Percentiles rank a stretch among this genome's conserved stretches.
Evolutionary conservation across 1,140 invertebrate genomes (phyloP).

Genomic region (Helicoverpa armigera): DNA sequence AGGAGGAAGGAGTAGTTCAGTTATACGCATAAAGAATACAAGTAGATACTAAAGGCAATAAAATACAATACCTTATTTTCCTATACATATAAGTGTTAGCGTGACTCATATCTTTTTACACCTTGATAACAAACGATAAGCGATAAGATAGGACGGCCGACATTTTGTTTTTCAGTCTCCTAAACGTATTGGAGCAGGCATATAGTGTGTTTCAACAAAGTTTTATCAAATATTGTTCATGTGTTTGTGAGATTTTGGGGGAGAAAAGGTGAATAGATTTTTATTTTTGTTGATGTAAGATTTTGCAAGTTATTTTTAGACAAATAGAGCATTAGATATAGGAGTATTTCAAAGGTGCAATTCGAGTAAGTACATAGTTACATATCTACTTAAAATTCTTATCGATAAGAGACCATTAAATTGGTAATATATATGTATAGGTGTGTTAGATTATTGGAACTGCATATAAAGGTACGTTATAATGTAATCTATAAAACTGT

Average conservation of each 20-base stretch:
- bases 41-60: background rate
- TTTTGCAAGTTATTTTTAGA: no score
- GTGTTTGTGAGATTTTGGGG: background rate
- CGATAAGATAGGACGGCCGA: background rate
- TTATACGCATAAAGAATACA: no score
- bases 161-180: slow-evolving; percentile 14
- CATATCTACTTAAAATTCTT: no score
- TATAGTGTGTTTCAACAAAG: background rate
- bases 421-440: background rate
- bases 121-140: slow-evolving; percentile 4
- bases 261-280: background rate
- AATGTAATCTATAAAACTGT: no score
- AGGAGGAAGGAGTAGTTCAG: no score
- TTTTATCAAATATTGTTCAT: background rate
- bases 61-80: background rate
- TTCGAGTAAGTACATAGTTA: no score
- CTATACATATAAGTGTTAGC: background rate
- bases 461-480: no score
- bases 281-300: background rate
- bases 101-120: slow-evolving; percentile 15
- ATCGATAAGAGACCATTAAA: background rate
- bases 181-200: background rate
- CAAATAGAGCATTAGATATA: no score
- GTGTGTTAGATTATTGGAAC: no score
- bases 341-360: no score